Conservation (phyloP, 1,140 invertebrate species). For the Drosophila prosaltans region DNA sequence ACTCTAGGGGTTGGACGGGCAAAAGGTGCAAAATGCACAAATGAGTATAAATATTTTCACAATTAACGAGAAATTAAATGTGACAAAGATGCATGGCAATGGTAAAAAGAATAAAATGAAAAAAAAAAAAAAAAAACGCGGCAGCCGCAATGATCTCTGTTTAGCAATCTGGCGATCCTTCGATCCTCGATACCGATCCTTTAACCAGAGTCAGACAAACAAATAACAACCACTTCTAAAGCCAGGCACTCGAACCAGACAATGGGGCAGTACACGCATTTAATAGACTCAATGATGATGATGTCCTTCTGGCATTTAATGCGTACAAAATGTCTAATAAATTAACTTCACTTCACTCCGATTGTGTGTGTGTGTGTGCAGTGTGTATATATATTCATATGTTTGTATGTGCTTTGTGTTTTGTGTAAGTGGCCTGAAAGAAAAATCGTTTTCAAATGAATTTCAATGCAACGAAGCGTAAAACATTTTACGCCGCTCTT, state of each 20-base stretch:
- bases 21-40: slow-evolving; percentile 81
- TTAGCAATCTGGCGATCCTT: slow-evolving; percentile 37
- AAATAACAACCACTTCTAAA: slow-evolving; percentile 72
- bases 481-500: slow-evolving; percentile 75
- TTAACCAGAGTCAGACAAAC: slow-evolving; percentile 65
- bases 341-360: slow-evolving; percentile 75
- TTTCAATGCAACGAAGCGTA: slow-evolving; percentile 82
- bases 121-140: slow-evolving; percentile 8
- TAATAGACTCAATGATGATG: slow-evolving; percentile 79
- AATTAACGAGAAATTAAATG: slow-evolving; percentile 82
- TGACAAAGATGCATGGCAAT: slow-evolving; percentile 69
- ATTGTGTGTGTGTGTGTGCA: slow-evolving; percentile 24
- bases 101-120: slow-evolving; percentile 27
- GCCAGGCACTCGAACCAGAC: slow-evolving; percentile 66
- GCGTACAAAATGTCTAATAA: slow-evolving; percentile 81
- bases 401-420: slow-evolving; percentile 57
- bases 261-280: slow-evolving; percentile 73
- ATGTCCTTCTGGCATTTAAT: slow-evolving; percentile 80
- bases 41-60: slow-evolving; percentile 82
- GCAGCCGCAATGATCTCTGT: slow-evolving; percentile 41
- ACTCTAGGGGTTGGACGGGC: slow-evolving; percentile 41
- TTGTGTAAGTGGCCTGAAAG: slow-evolving; percentile 77
- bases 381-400: slow-evolving; percentile 24
- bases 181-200: slow-evolving; percentile 41
- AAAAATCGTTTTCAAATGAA: slow-evolving; percentile 82